Percentiles rank a stretch among this genome's conserved stretches.
phyloP scores from a whole-genome alignment of 2,113 vertebrate species.

The Aphyosemion australe region DNA sequence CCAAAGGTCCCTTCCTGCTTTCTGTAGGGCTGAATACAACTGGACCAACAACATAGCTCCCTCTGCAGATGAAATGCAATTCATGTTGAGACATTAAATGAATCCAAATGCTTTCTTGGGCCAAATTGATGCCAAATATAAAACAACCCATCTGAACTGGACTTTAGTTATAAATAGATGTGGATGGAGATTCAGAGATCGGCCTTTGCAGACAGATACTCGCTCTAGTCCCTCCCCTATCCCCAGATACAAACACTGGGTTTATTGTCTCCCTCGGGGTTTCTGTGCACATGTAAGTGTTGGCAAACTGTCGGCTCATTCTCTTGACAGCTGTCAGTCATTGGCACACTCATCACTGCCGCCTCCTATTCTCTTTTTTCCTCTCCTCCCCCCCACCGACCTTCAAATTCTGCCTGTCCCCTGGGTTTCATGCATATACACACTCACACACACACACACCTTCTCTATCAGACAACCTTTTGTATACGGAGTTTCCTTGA shows the following conservation, averaged over 20 bases:
- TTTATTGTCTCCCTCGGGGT: constrained; percentile 24
- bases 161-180: background rate
- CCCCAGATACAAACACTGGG: constrained; percentile 19
- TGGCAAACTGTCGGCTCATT: constrained; percentile 52
- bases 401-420: constrained; percentile 13
- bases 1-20: background rate
- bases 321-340: constrained; percentile 73
- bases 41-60: too few species aligned
- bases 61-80: constrained; percentile 14
- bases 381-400: constrained; percentile 10
- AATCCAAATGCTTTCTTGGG: too few species aligned
- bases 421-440: constrained; percentile 11
- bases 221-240: background rate
- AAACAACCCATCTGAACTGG: constrained; percentile 1
- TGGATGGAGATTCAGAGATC: background rate
- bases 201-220: constrained; percentile 15
- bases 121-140: background rate
- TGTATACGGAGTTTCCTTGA: constrained; percentile 43
- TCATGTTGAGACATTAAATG: constrained; percentile 7
- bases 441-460: background rate
- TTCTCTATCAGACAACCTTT: constrained; percentile 58
- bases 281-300: constrained; percentile 12
- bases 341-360: constrained; percentile 22
- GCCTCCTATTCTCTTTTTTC: constrained; percentile 21
- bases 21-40: background rate